These are phyloP conservation scores for Papilio polytes DNA, from an alignment of 1,140 invertebrate genomes.

Conservation along the genomic window DNA sequence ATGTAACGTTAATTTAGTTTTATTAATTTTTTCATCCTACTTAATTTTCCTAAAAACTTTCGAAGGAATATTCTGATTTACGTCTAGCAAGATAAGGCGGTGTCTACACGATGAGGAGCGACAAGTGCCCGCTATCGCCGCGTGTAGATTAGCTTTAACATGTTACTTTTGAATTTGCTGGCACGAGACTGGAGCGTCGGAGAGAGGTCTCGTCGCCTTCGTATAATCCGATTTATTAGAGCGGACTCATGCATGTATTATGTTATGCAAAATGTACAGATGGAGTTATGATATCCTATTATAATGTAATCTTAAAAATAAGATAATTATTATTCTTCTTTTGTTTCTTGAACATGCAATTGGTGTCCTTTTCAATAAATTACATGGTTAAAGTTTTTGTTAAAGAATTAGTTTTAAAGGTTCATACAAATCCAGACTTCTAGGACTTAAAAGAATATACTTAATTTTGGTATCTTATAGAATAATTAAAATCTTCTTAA, in stretches of 20 bases:
- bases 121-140: constrained; percentile 17
- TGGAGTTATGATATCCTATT: not conserved
- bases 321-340: no score
- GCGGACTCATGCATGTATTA: constrained; percentile 25
- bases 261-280: not conserved
- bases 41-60: not conserved
- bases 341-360: no score
- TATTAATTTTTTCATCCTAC: not conserved
- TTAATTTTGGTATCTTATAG: no score
- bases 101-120: constrained; percentile 19
- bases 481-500: no score
- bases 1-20: no score
- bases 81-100: constrained; percentile 11
- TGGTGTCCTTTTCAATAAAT: no score
- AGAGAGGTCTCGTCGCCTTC: constrained; percentile 16
- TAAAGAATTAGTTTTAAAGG: no score
- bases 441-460: no score
- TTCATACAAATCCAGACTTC: no score
- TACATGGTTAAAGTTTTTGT: no score
- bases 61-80: not conserved
- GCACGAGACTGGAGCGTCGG: not conserved
- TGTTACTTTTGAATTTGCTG: constrained; percentile 34
- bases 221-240: constrained; percentile 32
- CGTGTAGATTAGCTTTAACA: constrained; percentile 27
- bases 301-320: not conserved